Percentiles rank a stretch among this genome's conserved stretches.
These are phyloP conservation scores for Drosophila seclusa DNA, from an alignment of 2,888 invertebrate genomes.

Conservation along the genomic window DNA sequence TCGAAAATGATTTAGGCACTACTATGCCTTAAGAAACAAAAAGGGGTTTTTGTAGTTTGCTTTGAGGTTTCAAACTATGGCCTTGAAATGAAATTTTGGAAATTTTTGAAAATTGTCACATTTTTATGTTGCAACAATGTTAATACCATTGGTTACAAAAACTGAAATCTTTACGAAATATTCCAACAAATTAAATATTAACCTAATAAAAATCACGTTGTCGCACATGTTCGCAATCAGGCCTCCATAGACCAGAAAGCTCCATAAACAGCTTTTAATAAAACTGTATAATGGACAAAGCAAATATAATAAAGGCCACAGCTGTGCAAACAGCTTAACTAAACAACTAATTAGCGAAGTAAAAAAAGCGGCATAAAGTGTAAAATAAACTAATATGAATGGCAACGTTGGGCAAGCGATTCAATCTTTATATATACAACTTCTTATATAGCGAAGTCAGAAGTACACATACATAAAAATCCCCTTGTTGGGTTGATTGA, in stretches of 20 bases:
- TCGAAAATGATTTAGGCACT: constrained; percentile 42
- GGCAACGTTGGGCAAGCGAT: constrained; percentile 6
- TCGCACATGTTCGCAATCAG: background rate
- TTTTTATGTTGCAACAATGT: constrained; percentile 5
- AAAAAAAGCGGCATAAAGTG: constrained; percentile 3
- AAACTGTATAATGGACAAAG: constrained; percentile 46
- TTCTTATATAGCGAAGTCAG: background rate
- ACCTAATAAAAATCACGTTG: constrained; percentile 21
- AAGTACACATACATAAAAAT: constrained; percentile 1
- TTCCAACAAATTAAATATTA: constrained; percentile 22
- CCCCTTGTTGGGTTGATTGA: constrained; percentile 25
- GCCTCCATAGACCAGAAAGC: constrained; percentile 24
- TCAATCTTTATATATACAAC: constrained; percentile 4
- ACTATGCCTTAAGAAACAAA: background rate
- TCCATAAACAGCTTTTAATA: constrained; percentile 54
- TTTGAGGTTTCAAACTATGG: background rate
- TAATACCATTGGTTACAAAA: constrained; percentile 17
- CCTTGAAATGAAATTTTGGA: background rate
- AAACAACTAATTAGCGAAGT: constrained; percentile 26
- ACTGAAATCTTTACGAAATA: constrained; percentile 19
- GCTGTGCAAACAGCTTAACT: constrained; percentile 21
- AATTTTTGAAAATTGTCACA: background rate
- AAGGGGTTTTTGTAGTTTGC: background rate
- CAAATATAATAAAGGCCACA: constrained; percentile 39
- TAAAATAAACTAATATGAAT: background rate